These are phyloP conservation scores for Agrochola macilenta DNA, from an alignment of 2,888 invertebrate species.

Conservation along the genomic window DNA sequence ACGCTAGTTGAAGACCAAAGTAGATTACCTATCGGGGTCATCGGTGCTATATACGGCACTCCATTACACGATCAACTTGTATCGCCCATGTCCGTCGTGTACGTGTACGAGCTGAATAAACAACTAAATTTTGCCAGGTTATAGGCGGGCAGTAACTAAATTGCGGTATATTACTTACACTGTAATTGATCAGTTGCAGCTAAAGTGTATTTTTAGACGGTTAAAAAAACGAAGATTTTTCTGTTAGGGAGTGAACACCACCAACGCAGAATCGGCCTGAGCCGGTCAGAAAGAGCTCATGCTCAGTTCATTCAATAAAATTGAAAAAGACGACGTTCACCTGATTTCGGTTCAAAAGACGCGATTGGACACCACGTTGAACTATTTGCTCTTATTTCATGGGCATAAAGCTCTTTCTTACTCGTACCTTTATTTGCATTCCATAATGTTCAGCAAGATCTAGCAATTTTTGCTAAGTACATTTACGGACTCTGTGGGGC, in stretches of 20 bases:
- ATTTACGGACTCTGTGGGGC: too few relatives aligned
- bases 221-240: background rate
- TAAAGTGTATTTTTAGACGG: background rate
- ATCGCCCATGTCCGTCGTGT: constrained; percentile 6
- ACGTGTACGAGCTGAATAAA: constrained; percentile 2
- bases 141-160: constrained; percentile 21
- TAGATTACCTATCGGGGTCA: constrained; percentile 75
- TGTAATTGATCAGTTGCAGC: constrained; percentile 1
- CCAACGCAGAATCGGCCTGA: background rate
- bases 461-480: too few relatives aligned
- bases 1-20: constrained; percentile 64
- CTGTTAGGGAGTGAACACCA: background rate
- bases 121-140: constrained; percentile 24
- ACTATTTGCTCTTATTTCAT: too few relatives aligned
- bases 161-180: constrained; percentile 10
- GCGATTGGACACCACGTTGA: too few relatives aligned
- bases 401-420: too few relatives aligned
- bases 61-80: constrained; percentile 63
- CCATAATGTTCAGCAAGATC: too few relatives aligned
- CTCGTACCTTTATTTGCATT: too few relatives aligned
- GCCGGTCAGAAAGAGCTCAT: background rate
- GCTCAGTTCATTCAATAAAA: background rate
- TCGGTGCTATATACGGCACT: constrained; percentile 64
- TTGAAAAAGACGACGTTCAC: background rate
- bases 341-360: too few relatives aligned